phyloP scores from a whole-genome alignment of 2,113 vertebrate genomes.

The Rhea americana region DNA sequence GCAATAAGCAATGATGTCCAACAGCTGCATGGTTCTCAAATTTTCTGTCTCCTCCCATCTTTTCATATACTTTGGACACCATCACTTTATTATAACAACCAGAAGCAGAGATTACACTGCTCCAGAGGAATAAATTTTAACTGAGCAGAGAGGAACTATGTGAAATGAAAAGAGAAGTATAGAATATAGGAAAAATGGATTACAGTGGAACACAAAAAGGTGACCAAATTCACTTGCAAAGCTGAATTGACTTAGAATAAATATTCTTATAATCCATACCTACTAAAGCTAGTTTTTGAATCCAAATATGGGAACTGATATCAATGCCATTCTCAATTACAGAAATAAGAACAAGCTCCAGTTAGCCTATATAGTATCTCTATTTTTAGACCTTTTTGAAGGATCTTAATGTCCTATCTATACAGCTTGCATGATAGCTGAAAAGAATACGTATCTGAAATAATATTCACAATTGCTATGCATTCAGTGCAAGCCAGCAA shows the following conservation, averaged over 20 bases:
- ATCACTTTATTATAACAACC: background rate
- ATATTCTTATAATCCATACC: background rate
- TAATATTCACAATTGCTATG: background rate
- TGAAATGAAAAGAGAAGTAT: background rate
- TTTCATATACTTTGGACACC: background rate
- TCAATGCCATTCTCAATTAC: background rate
- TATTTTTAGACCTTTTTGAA: background rate
- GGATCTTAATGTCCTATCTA: background rate
- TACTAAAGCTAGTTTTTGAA: background rate
- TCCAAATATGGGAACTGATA: background rate
- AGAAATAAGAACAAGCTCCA: background rate
- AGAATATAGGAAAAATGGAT: background rate
- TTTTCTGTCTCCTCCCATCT: background rate
- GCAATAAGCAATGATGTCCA: background rate
- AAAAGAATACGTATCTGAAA: background rate
- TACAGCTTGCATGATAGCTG: fast-evolving
- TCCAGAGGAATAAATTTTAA: background rate
- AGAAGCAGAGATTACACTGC: background rate
- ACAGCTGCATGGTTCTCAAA: background rate
- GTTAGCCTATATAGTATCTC: background rate
- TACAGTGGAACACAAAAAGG: background rate
- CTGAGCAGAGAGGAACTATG: background rate
- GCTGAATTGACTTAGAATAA: background rate
- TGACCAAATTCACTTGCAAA: background rate
- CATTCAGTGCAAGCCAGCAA: background rate